Conservation (phyloP, 2,113 vertebrate species). For the Atlantisia rogersi region DNA sequence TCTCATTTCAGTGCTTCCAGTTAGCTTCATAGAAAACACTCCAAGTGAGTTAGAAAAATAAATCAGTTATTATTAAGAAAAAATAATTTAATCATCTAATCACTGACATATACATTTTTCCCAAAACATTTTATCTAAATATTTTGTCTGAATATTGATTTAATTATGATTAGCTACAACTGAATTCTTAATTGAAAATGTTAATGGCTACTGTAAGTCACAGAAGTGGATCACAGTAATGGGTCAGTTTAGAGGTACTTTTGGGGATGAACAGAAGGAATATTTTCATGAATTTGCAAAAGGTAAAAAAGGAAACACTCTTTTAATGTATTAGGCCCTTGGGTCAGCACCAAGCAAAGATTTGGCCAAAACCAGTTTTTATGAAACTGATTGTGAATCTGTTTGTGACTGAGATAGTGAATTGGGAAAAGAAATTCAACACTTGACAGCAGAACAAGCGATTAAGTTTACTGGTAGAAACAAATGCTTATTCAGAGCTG, state of each 20-base stretch:
- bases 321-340: background rate
- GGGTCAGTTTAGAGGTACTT: background rate
- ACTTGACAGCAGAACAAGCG: background rate
- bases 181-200: background rate
- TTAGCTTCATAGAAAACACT: background rate
- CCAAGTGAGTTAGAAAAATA: background rate
- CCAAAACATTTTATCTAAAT: background rate
- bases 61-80: background rate
- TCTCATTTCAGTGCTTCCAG: background rate
- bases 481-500: background rate
- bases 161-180: background rate
- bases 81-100: background rate
- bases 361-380: background rate
- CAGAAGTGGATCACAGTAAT: background rate
- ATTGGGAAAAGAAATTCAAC: background rate
- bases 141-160: background rate
- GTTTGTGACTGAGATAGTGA: background rate
- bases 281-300: background rate
- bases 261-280: background rate
- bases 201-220: background rate
- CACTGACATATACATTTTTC: background rate
- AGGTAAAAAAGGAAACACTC: rapidly evolving
- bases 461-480: background rate
- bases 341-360: background rate
- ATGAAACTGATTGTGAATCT: background rate